A percentile compares a stretch with the other conserved stretches of the same genome.
phyloP scores from a whole-genome alignment of 2,113 vertebrate genomes.

The Sclerurus mexicanus region DNA sequence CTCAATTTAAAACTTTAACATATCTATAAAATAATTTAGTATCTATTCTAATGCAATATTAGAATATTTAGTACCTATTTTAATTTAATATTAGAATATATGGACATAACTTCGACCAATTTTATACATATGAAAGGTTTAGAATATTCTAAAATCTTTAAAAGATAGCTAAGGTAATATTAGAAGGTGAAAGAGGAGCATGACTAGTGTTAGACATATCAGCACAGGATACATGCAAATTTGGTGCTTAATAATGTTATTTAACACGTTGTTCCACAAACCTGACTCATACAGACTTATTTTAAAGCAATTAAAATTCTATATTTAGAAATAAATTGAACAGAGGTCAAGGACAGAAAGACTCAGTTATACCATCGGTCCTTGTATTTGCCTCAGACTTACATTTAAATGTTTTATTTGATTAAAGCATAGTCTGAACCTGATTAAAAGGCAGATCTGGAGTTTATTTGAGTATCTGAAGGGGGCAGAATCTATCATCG shows the following conservation, averaged over 20 bases:
- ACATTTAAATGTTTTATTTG: not conserved
- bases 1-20: conserved; percentile 44
- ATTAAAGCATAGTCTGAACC: not conserved
- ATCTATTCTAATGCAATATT: conserved; percentile 9
- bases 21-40: conserved; percentile 54
- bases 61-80: conserved; percentile 48
- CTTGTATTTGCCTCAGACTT: not conserved
- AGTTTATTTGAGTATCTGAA: not conserved
- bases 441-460: not conserved
- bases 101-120: not conserved
- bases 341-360: not conserved
- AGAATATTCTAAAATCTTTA: not conserved
- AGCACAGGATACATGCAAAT: not conserved
- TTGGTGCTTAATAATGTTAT: not conserved
- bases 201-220: not conserved
- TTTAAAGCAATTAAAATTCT: not conserved
- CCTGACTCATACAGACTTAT: not conserved
- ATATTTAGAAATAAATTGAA: not conserved
- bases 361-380: not conserved
- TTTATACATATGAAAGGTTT: not conserved
- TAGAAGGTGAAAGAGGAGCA: not conserved
- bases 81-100: conserved; percentile 20
- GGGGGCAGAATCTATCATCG: not conserved
- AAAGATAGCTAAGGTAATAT: not conserved
- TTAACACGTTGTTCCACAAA: not conserved